Percentiles rank a stretch among this genome's conserved stretches.
Conservation (phyloP, 2,797 vertebrate genomes). For the Craterocephalus amniculus region DNA sequence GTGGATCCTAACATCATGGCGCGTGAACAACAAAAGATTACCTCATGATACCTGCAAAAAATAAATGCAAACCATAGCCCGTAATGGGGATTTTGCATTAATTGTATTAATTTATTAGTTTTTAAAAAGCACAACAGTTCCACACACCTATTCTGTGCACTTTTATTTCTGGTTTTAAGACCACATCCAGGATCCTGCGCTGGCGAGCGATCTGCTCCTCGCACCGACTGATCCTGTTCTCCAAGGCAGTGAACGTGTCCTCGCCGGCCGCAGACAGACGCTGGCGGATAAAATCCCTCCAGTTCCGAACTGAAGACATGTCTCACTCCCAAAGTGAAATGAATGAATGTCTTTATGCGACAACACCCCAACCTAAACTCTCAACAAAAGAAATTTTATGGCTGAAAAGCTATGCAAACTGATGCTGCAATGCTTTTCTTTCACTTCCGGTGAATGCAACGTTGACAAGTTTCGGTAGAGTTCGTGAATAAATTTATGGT, state of each 20-base stretch:
- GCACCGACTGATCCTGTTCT: background rate
- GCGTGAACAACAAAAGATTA: no score
- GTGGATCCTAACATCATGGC: no score
- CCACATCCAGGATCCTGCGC: background rate
- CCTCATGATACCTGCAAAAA: no score
- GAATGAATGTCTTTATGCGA: background rate
- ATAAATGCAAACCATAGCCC: background rate
- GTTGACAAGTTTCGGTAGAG: background rate
- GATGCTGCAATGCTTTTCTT: background rate
- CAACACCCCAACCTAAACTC: no score
- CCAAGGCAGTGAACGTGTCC: background rate
- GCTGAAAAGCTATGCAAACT: background rate
- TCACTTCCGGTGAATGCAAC: background rate
- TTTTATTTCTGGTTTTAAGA: background rate
- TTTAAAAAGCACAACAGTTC: no score
- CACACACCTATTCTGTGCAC: conserved; percentile 3
- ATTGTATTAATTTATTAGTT: background rate
- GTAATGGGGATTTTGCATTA: background rate
- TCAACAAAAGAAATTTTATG: no score
- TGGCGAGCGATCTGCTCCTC: conserved; percentile 2
- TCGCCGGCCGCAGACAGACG: conserved; percentile 1
- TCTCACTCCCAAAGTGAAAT: background rate
- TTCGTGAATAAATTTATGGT: background rate
- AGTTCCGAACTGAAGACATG: background rate
- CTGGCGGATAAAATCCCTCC: conserved; percentile 6